Conservation (phyloP, 2,888 invertebrate species). For the Papilio protenor region DNA sequence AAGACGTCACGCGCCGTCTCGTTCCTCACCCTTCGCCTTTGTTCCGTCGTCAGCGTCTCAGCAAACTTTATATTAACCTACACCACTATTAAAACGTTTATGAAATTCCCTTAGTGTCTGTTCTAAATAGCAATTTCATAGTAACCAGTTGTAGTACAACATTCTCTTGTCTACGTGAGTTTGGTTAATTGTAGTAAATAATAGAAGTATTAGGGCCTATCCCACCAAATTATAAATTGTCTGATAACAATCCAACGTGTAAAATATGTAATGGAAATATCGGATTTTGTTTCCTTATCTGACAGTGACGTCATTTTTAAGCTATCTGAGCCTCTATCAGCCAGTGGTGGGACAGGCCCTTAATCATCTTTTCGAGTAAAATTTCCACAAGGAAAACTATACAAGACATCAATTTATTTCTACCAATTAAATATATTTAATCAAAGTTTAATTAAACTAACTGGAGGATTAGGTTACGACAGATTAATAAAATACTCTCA, state of each 20-base stretch:
- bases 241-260: too few species aligned
- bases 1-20: constrained; percentile 8
- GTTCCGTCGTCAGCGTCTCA: background rate
- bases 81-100: constrained; percentile 17
- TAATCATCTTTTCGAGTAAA: too few species aligned
- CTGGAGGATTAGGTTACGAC: constrained; percentile 3
- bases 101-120: background rate
- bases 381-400: background rate
- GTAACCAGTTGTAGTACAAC: background rate
- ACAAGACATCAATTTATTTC: background rate
- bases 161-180: background rate
- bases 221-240: too few species aligned
- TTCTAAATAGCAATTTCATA: background rate
- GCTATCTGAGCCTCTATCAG: too few species aligned
- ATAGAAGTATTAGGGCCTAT: too few species aligned
- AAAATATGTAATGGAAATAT: too few species aligned
- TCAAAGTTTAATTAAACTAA: background rate
- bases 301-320: too few species aligned
- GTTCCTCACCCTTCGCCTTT: background rate
- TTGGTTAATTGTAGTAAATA: background rate
- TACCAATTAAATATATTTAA: background rate
- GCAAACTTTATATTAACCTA: constrained; percentile 6
- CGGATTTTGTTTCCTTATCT: too few species aligned
- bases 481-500: constrained; percentile 26
- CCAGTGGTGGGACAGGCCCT: too few species aligned